Conservation (phyloP, 1,140 invertebrate genomes). For the Parasteatoda tepidariorum region DNA sequence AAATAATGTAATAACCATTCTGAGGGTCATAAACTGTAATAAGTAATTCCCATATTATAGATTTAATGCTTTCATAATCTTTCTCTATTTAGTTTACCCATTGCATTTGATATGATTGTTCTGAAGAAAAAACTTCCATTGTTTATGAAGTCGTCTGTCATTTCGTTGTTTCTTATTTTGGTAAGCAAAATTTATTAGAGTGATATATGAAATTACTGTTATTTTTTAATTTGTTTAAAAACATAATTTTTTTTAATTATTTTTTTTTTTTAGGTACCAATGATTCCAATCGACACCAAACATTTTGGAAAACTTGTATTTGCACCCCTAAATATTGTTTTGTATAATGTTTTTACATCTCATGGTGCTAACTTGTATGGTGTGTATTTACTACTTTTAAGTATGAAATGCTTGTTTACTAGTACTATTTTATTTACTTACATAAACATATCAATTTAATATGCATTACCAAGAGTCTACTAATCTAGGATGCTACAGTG, state of each 20-base stretch:
- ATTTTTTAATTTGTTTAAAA: not conserved
- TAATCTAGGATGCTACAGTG: too few species aligned
- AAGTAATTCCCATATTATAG: too few species aligned
- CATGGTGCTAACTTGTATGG: slow-evolving; percentile 96
- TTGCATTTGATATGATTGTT: slow-evolving; percentile 87
- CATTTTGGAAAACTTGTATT: slow-evolving; percentile 91
- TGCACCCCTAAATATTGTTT: slow-evolving; percentile 92
- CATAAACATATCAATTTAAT: too few species aligned
- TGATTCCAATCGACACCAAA: slow-evolving; percentile 86
- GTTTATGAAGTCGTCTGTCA: slow-evolving; percentile 81
- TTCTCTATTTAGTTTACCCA: slow-evolving; percentile 80
- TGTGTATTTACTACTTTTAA: slow-evolving; percentile 67
- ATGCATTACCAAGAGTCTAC: too few species aligned
- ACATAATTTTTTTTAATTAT: slow-evolving; percentile 22
- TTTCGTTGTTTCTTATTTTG: slow-evolving; percentile 78
- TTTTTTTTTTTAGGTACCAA: slow-evolving; percentile 73
- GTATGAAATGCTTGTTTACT: too few species aligned
- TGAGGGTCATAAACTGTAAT: too few species aligned
- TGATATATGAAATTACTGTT: not conserved
- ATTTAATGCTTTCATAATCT: too few species aligned
- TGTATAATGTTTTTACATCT: slow-evolving; percentile 94
- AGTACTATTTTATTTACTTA: too few species aligned
- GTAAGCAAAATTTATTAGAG: slow-evolving; percentile 69
- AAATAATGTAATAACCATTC: too few species aligned
- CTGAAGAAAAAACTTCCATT: slow-evolving; percentile 73